A percentile compares a stretch with the other conserved stretches of the same genome.
phyloP scores from a whole-genome alignment of 1,140 invertebrate genomes.

The Saccostrea cuccullata region DNA sequence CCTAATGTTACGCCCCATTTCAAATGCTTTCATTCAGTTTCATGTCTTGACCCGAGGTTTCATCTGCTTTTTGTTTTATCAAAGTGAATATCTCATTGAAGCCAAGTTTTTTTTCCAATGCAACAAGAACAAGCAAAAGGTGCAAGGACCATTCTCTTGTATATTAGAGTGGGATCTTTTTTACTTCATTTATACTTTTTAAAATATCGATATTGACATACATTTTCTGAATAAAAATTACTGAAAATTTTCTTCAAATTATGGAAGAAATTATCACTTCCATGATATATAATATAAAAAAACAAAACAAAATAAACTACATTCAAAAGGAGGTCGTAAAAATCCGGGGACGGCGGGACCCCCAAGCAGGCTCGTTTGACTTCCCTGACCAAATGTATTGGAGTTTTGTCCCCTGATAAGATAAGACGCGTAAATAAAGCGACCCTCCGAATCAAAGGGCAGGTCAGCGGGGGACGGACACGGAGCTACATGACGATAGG shows the following conservation, averaged over 20 bases:
- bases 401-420: slow-evolving; percentile 28
- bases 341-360: background rate
- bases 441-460: slow-evolving; percentile 13
- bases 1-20: slow-evolving; percentile 36
- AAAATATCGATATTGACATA: background rate
- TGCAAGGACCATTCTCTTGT: background rate
- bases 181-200: background rate
- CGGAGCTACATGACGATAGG: background rate
- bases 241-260: too few species aligned
- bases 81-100: slow-evolving; percentile 28
- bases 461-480: background rate
- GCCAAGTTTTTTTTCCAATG: slow-evolving; percentile 3
- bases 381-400: background rate
- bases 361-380: background rate
- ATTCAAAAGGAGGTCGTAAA: background rate
- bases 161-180: background rate
- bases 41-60: slow-evolving; percentile 32
- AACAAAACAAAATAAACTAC: too few species aligned
- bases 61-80: slow-evolving; percentile 37
- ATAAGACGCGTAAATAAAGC: slow-evolving; percentile 2
- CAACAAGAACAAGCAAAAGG: background rate
- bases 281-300: too few species aligned
- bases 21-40: slow-evolving; percentile 36
- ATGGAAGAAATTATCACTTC: too few species aligned
- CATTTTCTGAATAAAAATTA: background rate